phyloP scores from a whole-genome alignment of 2,113 vertebrate species.

The Hucho hucho region DNA sequence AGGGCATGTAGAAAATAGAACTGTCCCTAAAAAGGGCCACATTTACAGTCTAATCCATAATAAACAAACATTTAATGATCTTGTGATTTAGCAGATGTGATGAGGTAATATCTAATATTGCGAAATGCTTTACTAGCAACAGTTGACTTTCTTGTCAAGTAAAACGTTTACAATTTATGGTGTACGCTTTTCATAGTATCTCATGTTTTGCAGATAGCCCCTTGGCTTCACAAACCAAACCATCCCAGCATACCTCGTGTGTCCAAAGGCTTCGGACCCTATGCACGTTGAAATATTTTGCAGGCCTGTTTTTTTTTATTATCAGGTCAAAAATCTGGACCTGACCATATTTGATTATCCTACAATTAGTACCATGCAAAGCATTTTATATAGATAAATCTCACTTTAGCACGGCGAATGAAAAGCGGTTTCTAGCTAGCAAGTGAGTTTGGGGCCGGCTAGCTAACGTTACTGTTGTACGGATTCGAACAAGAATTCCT shows the following conservation, averaged over 20 bases:
- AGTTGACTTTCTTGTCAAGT: background rate
- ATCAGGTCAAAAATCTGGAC: background rate
- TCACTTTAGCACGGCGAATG: slow-evolving; percentile 23
- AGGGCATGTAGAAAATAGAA: no score
- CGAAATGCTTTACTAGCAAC: background rate
- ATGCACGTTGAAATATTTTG: slow-evolving; percentile 48
- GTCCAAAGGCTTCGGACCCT: slow-evolving; percentile 65
- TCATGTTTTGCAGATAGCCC: background rate
- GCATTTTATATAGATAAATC: slow-evolving; percentile 17
- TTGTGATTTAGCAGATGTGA: no score
- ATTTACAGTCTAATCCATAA: no score
- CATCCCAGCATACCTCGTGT: slow-evolving; percentile 72
- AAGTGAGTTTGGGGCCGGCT: slow-evolving; percentile 55
- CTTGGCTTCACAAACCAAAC: slow-evolving; percentile 38
- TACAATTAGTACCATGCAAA: background rate
- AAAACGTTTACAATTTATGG: background rate
- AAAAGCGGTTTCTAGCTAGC: slow-evolving; percentile 24
- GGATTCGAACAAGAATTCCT: slow-evolving; percentile 52
- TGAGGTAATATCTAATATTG: no score
- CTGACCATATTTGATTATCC: background rate
- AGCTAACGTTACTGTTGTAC: slow-evolving; percentile 50
- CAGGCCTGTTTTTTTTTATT: slow-evolving; percentile 2
- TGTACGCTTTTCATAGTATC: background rate
- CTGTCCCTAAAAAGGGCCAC: no score
- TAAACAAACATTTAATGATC: no score